Evolutionary conservation across 2,888 invertebrate genomes (phyloP).

Genomic region (Acanthosepion lycidas): DNA sequence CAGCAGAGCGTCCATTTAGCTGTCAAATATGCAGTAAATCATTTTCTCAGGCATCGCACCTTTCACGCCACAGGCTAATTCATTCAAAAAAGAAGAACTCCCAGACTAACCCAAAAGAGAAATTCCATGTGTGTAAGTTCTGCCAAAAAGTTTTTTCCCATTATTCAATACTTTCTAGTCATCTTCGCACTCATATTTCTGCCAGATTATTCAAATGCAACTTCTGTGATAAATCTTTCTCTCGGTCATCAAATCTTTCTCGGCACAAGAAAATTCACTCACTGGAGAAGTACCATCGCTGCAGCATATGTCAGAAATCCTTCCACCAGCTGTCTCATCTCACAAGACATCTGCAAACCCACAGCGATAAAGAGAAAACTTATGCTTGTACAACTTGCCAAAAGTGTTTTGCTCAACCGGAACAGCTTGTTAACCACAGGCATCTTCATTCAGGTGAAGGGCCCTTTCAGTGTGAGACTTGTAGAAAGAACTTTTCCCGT

Average conservation of each 20-base stretch:
- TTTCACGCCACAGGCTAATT: neutral
- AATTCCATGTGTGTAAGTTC: neutral
- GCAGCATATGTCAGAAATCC: neutral
- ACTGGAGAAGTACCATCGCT: neutral
- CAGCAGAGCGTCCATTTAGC: constrained; percentile 34
- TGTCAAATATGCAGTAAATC: neutral
- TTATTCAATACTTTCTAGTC: constrained; percentile 4
- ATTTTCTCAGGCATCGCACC: neutral
- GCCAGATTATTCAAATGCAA: neutral
- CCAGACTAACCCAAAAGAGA: neutral
- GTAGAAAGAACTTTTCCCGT: neutral
- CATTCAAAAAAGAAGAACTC: constrained; percentile 13
- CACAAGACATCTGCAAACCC: neutral
- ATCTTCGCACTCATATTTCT: neutral
- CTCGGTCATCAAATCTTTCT: constrained; percentile 14
- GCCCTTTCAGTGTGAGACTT: neutral
- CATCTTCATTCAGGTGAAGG: constrained; percentile 34
- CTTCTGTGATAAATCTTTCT: constrained; percentile 23
- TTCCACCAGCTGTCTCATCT: constrained; percentile 33
- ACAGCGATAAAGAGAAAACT: neutral
- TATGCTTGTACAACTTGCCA: neutral
- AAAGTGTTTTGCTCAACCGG: neutral
- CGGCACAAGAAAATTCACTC: constrained; percentile 24
- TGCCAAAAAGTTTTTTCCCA: constrained; percentile 38
- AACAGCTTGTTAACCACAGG: neutral